Base-by-base conservation (phyloP, 2,888 invertebrate genomes). In the Sarcophaga caerulescens region DNA sequence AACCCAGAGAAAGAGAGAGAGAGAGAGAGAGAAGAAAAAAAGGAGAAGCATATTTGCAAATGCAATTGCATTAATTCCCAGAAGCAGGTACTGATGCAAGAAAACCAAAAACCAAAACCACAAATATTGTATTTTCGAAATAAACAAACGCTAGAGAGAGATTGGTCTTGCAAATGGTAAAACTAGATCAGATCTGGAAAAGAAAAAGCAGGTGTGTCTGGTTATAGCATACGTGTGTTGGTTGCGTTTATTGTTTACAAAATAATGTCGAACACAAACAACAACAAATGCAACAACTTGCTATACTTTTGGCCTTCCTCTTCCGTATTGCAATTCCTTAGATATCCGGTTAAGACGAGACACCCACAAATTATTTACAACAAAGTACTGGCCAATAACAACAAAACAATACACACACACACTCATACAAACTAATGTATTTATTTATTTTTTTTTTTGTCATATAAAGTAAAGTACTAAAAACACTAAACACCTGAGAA, bases 401-500 rank as follows among this genome's bases (percentile, higher is more conserved):
- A 35, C 47, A 35, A 17, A 45, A 4, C 35, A 23, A 25, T 23
- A 63, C 3, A 23, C 1, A 17, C 35, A 59, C 4, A 47, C 35
- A 76, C 0, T 1, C 1, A 35, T 35, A 35, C 6, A 6, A 1
- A 35, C 8, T 35, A 35, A 6, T 35, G 35, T 1, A 6, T 35
- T 35, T 35, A n/a, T 25, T 25, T 25, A 3, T 25, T 35, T 35
- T 25, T 6, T 25, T 35, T 11, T n/a, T 19, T 17, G n/a, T 60
- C 57, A 44, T 71, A 21, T 66, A 59, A 85, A 83, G 57, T 12
- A 52, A 47, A 47, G 8, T 14, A 14, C 14, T 14, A 52, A 52
- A 0, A 14, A 12, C 70, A 57, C 69, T 70, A 78, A 84, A 81
- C 80, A 86, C 68, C 83, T 84, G 83, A 81, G 77, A 84, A 83